Evolutionary conservation across 92 coral and sea anemone genomes (phyloP), one percentile per base, ranked within the genome.

Genomic region (Palythoa grandiflora): DNA sequence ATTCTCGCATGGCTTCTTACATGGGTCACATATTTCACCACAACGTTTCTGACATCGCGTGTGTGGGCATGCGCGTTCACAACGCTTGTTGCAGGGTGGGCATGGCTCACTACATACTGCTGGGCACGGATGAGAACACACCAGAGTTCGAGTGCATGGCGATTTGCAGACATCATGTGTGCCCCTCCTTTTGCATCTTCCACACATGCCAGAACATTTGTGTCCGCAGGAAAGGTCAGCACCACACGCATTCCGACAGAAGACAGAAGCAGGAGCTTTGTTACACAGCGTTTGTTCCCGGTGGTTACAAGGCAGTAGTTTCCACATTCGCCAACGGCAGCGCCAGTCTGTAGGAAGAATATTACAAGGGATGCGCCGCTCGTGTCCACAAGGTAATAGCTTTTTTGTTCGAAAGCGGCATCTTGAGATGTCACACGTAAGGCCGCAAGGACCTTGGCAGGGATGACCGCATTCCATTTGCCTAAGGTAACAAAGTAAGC

Each of bases 101-200:
- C 98, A 94, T 16, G 95, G 92, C 44, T 75, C 85, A 44, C 93
- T 19, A 37, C 98, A 94, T 7, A 37, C 79, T 28, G 85, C 94
- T 70, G 76, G 19, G 63, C 98, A 94, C 1, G 83, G 93, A 38
- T 94, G 98, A 1, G 94, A 93, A 61, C 98, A 93, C 50, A 94
- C 89, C 5, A 93, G 87, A 3, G 59, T 73, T 7, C 96, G 96
- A 39, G 70, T 78, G 74, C 98, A 94, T 15, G 89, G 94, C 0
- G 59, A 72, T 37, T 80, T 68, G 79, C 98, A 94, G 28, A 68
- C 71, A 19, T 87, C 84, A 66, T 94, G 98, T 16, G 71, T 77
- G 14, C 79, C 92, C 36, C 87, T 76, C 73, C 88, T 73, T 8
- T 71, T 87, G 53, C 98, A 94, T 1, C 39, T 83, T 8, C 44